Evolutionary conservation across 2,888 invertebrate species (phyloP).

Genomic region (Tenthredo scrophulariae): DNA sequence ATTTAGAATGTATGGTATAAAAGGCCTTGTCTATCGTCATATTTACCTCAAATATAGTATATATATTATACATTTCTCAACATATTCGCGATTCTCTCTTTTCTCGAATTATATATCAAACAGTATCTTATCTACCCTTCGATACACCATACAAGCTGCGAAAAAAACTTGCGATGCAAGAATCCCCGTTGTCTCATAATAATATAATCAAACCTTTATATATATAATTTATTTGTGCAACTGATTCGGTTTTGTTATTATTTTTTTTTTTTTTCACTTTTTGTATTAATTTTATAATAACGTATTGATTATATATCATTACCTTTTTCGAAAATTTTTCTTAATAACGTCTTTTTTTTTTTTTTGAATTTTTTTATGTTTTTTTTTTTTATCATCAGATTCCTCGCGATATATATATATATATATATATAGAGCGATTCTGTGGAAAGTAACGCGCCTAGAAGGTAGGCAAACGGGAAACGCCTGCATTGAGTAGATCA

Average conservation of each 20-base stretch:
- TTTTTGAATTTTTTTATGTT: not conserved
- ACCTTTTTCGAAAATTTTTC: not conserved
- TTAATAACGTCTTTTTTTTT: not conserved
- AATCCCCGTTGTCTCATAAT: not conserved
- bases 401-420: not conserved
- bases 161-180: not conserved
- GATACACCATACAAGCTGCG: conserved; percentile 20
- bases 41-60: conserved; percentile 17
- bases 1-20: conserved; percentile 63
- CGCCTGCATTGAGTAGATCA: too few relatives aligned
- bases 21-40: conserved; percentile 59
- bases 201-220: not conserved
- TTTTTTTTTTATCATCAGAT: not conserved
- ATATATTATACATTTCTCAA: not conserved
- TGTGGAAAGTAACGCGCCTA: too few relatives aligned
- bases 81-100: not conserved
- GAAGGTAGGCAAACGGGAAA: too few relatives aligned
- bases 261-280: not conserved
- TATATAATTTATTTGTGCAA: conserved; percentile 1
- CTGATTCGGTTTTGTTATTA: not conserved
- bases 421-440: too few relatives aligned
- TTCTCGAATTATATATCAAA: not conserved
- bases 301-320: not conserved
- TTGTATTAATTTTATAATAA: not conserved
- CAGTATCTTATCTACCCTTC: not conserved